phyloP scores from a whole-genome alignment of 2,888 invertebrate genomes.

The Heliothis peltigera region DNA sequence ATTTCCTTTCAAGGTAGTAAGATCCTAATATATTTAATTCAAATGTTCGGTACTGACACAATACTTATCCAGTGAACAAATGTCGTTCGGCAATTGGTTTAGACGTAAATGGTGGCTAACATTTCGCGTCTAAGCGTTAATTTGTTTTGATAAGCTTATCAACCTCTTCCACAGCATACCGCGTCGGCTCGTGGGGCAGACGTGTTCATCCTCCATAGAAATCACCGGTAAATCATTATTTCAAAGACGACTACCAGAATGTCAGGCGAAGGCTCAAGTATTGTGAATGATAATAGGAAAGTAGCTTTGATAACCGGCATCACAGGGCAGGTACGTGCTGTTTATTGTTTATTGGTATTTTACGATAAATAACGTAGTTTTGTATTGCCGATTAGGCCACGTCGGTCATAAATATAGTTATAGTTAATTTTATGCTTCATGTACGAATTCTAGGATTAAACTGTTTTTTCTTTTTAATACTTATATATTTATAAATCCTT shows the following conservation, averaged over 20 bases:
- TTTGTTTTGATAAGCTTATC: constrained; percentile 69
- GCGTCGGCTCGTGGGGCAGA: constrained; percentile 60
- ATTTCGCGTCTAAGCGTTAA: constrained; percentile 40
- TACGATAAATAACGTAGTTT: neutral
- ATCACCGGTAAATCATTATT: constrained; percentile 13
- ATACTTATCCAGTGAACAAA: neutral
- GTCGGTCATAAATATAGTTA: constrained; percentile 24
- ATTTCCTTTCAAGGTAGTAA: constrained; percentile 8
- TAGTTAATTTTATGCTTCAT: constrained; percentile 19
- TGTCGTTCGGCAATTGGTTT: neutral
- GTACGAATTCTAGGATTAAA: neutral
- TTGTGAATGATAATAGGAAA: constrained; percentile 82
- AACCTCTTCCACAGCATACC: constrained; percentile 44
- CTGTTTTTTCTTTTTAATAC: neutral
- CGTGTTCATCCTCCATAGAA: constrained; percentile 54
- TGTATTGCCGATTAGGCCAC: constrained; percentile 39
- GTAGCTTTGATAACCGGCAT: constrained; percentile 98
- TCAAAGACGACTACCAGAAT: constrained; percentile 62
- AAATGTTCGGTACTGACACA: neutral
- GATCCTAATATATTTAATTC: neutral
- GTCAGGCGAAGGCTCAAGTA: constrained; percentile 79
- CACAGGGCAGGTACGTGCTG: constrained; percentile 96
- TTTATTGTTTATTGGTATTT: constrained; percentile 11
- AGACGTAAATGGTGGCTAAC: constrained; percentile 5
- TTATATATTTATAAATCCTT: neutral